Percentiles rank a stretch among this genome's conserved stretches.
phyloP scores from a whole-genome alignment of 2,888 invertebrate genomes.

The Rotaria sp. region DNA sequence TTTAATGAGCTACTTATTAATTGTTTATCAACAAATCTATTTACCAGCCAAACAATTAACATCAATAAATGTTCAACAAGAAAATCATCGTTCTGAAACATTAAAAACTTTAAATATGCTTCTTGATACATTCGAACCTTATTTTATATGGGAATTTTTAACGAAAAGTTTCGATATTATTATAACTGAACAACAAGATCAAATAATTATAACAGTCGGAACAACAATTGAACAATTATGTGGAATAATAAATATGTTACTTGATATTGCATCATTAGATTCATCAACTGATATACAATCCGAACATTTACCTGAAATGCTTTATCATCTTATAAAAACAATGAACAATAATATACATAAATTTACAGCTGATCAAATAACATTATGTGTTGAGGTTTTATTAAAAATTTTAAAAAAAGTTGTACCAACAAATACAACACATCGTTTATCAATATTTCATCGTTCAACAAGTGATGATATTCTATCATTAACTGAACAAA shows the following conservation, averaged over 20 bases:
- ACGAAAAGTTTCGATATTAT: slow-evolving; percentile 51
- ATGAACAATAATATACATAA: slow-evolving; percentile 53
- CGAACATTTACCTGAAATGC: slow-evolving; percentile 70
- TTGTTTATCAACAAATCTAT: slow-evolving; percentile 28
- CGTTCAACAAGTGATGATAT: not conserved
- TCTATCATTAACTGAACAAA: not conserved
- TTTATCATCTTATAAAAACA: slow-evolving; percentile 54
- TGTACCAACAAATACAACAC: not conserved
- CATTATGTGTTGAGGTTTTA: not conserved
- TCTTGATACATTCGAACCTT: slow-evolving; percentile 74
- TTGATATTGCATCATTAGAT: slow-evolving; percentile 64
- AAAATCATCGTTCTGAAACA: slow-evolving; percentile 40
- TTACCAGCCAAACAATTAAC: slow-evolving; percentile 36
- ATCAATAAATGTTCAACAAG: slow-evolving; percentile 41
- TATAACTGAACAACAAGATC: slow-evolving; percentile 43
- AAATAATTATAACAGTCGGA: not conserved
- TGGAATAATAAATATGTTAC: slow-evolving; percentile 66
- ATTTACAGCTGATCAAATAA: slow-evolving; percentile 1
- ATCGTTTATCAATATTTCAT: not conserved
- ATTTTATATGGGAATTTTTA: slow-evolving; percentile 76
- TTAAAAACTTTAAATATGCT: slow-evolving; percentile 74
- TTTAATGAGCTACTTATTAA: slow-evolving; percentile 67
- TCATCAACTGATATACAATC: slow-evolving; percentile 70
- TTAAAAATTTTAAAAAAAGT: slow-evolving; percentile 18
- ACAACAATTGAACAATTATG: slow-evolving; percentile 62